Conservation (phyloP, 2,113 vertebrate genomes). For the Scortum barcoo region DNA sequence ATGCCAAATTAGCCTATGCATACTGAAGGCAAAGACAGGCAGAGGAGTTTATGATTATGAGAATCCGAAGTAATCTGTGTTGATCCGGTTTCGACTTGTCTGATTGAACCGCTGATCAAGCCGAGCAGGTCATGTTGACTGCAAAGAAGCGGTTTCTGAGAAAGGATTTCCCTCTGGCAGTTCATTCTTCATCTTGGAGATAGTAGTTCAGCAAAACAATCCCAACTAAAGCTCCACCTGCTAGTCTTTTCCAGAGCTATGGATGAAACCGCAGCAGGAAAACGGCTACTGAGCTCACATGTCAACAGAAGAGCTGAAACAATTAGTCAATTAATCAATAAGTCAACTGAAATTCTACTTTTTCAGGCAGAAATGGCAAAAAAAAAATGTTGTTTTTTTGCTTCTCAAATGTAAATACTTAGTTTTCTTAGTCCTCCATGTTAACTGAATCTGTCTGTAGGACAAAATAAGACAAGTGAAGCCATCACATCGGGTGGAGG, state of each 20-base stretch:
- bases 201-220: not conserved
- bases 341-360: no score
- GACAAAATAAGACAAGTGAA: not conserved
- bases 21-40: not conserved
- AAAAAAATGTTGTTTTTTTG: no score
- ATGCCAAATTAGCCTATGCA: conserved; percentile 43
- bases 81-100: not conserved
- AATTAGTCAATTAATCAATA: not conserved
- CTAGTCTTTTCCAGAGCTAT: no score
- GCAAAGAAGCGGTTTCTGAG: not conserved
- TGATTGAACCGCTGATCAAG: not conserved
- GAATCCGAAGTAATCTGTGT: not conserved
- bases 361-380: not conserved
- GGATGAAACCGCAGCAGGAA: no score
- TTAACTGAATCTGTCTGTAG: no score
- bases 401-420: not conserved
- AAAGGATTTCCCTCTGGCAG: not conserved
- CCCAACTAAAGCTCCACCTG: no score
- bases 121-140: not conserved
- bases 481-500: not conserved
- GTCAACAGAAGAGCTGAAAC: no score
- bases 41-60: conserved; percentile 20
- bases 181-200: not conserved
- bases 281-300: no score
- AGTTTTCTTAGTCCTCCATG: not conserved